These are phyloP conservation scores for Lytechinus variegatus DNA, from an alignment of 35 echinoderm and acorn worm species.

Conservation along the genomic window DNA sequence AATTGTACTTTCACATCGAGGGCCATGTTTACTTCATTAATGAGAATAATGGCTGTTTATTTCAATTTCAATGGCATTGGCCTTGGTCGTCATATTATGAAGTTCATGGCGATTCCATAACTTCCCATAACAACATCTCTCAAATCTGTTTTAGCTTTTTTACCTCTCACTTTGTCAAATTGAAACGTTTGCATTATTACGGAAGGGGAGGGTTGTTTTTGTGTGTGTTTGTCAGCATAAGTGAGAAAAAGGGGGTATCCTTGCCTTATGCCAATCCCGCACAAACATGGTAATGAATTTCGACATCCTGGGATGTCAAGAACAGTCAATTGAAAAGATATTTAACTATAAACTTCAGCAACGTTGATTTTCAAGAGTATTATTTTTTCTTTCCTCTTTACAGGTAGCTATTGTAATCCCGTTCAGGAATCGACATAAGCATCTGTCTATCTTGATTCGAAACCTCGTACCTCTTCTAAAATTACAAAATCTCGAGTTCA, in stretches of 20 bases:
- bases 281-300: no score
- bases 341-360: neutral
- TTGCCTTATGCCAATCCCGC: no score
- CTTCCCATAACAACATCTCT: no score
- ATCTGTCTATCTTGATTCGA: slow-evolving; percentile 26
- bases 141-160: no score
- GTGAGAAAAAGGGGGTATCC: no score
- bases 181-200: no score
- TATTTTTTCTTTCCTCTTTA: neutral
- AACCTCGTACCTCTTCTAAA: slow-evolving; percentile 30
- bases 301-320: no score
- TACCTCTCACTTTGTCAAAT: no score
- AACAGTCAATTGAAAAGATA: neutral
- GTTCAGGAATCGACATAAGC: slow-evolving; percentile 6
- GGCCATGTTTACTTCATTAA: no score
- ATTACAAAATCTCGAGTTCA: slow-evolving; percentile 18
- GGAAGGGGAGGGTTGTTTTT: no score
- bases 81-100: neutral
- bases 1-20: no score
- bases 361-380: neutral
- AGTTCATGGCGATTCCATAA: neutral
- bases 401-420: slow-evolving; percentile 39
- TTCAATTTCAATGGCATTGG: neutral
- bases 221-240: no score
- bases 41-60: neutral